These are phyloP conservation scores for Leptoclinus maculatus DNA, from an alignment of 2,797 vertebrate genomes.

Conservation along the genomic window DNA sequence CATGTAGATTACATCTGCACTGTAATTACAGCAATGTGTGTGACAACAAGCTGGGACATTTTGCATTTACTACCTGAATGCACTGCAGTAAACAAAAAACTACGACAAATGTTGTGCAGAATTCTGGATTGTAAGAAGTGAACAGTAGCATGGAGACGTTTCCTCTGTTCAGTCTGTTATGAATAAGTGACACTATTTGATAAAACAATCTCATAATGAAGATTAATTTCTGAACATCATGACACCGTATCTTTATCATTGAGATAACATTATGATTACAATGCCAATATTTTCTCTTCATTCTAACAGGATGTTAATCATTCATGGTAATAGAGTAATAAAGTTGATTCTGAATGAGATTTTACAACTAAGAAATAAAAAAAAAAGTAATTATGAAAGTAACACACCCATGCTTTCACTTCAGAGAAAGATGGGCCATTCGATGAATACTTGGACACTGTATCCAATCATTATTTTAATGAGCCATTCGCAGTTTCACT, in stretches of 20 bases:
- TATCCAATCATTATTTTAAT: too few species aligned
- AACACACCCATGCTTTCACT: neutral
- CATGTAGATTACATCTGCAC: neutral
- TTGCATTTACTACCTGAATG: neutral
- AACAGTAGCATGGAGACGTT: neutral
- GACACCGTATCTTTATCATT: neutral
- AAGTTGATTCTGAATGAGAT: neutral
- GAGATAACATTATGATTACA: neutral
- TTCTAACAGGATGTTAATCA: neutral
- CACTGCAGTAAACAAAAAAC: neutral
- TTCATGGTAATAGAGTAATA: neutral
- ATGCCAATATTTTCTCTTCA: neutral
- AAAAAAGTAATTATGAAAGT: neutral
- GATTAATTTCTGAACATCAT: neutral
- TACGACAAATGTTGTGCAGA: neutral
- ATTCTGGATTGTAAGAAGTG: neutral
- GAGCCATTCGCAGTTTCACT: too few species aligned
- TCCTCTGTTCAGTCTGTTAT: neutral
- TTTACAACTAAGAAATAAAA: neutral
- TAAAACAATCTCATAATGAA: neutral
- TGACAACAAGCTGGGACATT: neutral
- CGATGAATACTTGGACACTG: too few species aligned
- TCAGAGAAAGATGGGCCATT: neutral
- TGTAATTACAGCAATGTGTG: neutral
- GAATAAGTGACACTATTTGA: neutral